Conservation (phyloP, 1,140 invertebrate species). For the Trichonephila clavipes region DNA sequence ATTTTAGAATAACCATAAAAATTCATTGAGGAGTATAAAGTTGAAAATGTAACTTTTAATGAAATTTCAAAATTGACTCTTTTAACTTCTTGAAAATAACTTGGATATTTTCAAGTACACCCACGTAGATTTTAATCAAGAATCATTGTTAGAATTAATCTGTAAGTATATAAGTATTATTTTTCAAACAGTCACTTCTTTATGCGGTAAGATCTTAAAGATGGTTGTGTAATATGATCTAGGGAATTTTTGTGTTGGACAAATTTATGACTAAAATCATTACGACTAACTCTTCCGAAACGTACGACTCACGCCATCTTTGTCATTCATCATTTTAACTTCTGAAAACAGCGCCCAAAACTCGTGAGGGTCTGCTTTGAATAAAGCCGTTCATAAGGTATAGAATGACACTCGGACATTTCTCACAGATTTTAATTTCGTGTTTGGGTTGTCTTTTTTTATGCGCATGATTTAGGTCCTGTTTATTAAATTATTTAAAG, state of each 20-base stretch:
- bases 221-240: not conserved
- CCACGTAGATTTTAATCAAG: not conserved
- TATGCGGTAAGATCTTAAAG: not conserved
- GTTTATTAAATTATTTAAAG: not conserved
- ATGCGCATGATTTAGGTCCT: not conserved
- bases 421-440: not conserved
- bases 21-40: too few relatives aligned
- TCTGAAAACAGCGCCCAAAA: constrained; percentile 15
- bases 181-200: not conserved
- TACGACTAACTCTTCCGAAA: constrained; percentile 5
- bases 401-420: constrained; percentile 1
- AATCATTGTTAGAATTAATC: not conserved
- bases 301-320: not conserved
- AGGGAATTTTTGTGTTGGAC: not conserved
- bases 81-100: too few relatives aligned
- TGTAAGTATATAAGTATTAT: not conserved
- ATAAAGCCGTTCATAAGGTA: not conserved
- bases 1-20: too few relatives aligned
- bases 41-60: too few relatives aligned
- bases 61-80: too few relatives aligned
- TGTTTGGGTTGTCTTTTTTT: not conserved
- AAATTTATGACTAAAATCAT: not conserved
- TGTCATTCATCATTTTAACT: not conserved
- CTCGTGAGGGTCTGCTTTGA: constrained; percentile 7
- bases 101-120: too few relatives aligned